Evolutionary conservation across 2,797 vertebrate genomes (phyloP).

Genomic region (Poeciliopsis presidionis): DNA sequence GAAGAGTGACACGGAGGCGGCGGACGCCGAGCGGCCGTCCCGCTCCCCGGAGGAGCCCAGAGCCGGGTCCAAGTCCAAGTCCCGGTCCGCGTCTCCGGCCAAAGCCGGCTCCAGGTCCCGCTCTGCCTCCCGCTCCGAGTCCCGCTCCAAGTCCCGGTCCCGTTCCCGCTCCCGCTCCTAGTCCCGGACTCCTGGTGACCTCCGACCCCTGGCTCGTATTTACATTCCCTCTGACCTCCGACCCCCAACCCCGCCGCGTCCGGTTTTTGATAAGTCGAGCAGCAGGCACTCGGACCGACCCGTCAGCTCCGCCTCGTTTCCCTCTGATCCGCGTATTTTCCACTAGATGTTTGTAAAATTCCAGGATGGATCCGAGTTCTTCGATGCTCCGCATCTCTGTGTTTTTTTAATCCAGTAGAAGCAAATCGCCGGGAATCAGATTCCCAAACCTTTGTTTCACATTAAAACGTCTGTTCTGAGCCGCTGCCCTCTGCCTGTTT

Average conservation of each 20-base stretch:
- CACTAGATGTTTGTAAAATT: slow-evolving; percentile 68
- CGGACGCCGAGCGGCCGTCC: slow-evolving; percentile 58
- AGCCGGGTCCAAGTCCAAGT: slow-evolving; percentile 85
- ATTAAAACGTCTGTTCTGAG: slow-evolving; percentile 69
- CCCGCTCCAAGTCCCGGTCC: slow-evolving; percentile 53
- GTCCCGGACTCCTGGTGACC: slow-evolving; percentile 44
- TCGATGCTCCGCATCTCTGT: slow-evolving; percentile 65
- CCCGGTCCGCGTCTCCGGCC: slow-evolving; percentile 84
- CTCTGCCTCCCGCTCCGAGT: slow-evolving; percentile 82
- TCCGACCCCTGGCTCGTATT: too few relatives aligned
- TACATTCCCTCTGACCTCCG: too few relatives aligned
- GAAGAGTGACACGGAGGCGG: slow-evolving; percentile 78
- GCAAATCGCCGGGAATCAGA: slow-evolving; percentile 52
- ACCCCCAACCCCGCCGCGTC: slow-evolving; percentile 24
- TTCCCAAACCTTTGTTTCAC: slow-evolving; percentile 64
- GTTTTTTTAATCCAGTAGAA: slow-evolving; percentile 67
- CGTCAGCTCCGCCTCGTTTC: slow-evolving; percentile 62
- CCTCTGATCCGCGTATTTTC: slow-evolving; percentile 45
- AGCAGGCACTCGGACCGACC: slow-evolving; percentile 35
- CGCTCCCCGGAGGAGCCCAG: slow-evolving; percentile 79
- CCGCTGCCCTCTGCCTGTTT: background rate
- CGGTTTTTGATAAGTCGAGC: slow-evolving; percentile 76
- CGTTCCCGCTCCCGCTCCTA: slow-evolving; percentile 80
- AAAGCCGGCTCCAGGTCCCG: slow-evolving; percentile 84
- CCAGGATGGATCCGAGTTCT: slow-evolving; percentile 66